Percentiles rank a stretch among this genome's conserved stretches.
phyloP scores from a whole-genome alignment of 2,888 invertebrate genomes.

The Drosophila stalkeri region DNA sequence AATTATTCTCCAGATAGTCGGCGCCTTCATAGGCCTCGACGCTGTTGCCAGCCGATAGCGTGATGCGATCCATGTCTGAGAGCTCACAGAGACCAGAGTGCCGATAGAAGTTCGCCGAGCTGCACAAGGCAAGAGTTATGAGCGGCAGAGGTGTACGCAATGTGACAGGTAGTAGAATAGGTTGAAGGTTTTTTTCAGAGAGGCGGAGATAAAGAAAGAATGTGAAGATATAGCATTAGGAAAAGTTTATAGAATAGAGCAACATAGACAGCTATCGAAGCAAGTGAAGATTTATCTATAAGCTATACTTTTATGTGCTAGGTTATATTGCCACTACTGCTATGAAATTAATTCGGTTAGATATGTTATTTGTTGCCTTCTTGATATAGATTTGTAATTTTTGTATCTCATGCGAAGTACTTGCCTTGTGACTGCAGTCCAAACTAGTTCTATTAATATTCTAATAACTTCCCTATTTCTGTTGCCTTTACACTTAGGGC shows the following conservation, averaged over 20 bases:
- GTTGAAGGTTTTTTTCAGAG: slow-evolving; percentile 35
- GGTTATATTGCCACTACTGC: not conserved
- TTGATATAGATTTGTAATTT: no score
- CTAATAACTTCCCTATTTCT: not conserved
- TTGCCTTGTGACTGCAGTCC: not conserved
- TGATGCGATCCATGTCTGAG: slow-evolving; percentile 96
- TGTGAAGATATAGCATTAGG: slow-evolving; percentile 40
- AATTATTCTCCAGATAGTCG: slow-evolving; percentile 96
- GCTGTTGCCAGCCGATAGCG: slow-evolving; percentile 92
- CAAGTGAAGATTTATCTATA: slow-evolving; percentile 2
- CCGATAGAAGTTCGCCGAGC: slow-evolving; percentile 96
- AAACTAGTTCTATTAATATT: not conserved
- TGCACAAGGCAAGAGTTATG: slow-evolving; percentile 82
- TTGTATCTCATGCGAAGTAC: not conserved
- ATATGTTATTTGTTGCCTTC: not conserved
- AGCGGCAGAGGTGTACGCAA: slow-evolving; percentile 54
- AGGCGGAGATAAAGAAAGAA: slow-evolving; percentile 33
- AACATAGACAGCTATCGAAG: slow-evolving; percentile 17
- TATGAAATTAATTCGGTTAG: not conserved
- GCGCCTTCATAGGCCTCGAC: slow-evolving; percentile 90
- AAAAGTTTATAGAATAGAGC: slow-evolving; percentile 26
- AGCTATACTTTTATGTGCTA: not conserved
- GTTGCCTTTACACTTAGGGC: not conserved
- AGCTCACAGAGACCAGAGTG: slow-evolving; percentile 94
- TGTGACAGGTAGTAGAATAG: slow-evolving; percentile 48